Evolutionary conservation across 2,888 invertebrate species (phyloP).

Genomic region (Scaptomyza tumidula): DNA sequence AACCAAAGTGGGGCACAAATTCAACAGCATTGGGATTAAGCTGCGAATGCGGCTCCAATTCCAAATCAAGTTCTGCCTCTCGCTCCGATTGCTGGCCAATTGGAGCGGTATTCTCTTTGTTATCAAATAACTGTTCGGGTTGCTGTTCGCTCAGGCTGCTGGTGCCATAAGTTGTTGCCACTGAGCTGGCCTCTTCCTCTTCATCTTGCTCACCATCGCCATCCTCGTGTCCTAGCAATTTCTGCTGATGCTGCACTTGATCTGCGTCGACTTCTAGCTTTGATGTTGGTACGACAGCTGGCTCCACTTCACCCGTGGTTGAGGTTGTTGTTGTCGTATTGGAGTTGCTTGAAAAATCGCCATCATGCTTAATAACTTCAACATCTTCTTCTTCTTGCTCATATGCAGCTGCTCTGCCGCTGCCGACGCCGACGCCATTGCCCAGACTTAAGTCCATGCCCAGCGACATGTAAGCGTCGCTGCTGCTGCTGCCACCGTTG

Average conservation of each 20-base stretch:
- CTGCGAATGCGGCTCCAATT: conserved; percentile 88
- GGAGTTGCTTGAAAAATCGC: conserved; percentile 79
- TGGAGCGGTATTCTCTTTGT: conserved; percentile 66
- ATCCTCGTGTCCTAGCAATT: conserved; percentile 12
- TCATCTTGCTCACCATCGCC: conserved; percentile 58
- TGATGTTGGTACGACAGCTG: conserved; percentile 14
- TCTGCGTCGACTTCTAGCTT: conserved; percentile 23
- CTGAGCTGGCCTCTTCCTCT: conserved; percentile 80
- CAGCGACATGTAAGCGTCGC: conserved; percentile 55
- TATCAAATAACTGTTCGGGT: conserved; percentile 50
- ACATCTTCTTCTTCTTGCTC: conserved; percentile 63
- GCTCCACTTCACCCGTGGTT: conserved; percentile 49
- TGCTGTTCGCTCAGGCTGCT: conserved; percentile 78
- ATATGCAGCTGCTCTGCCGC: conserved; percentile 35
- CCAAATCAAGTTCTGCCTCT: conserved; percentile 34
- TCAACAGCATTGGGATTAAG: conserved; percentile 94
- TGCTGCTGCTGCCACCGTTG: conserved; percentile 38
- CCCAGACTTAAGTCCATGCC: conserved; percentile 64
- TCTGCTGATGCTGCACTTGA: conserved; percentile 17
- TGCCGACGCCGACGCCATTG: conserved; percentile 66
- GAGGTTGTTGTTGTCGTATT: conserved; percentile 68
- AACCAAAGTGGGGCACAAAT: conserved; percentile 86
- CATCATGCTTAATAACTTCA: conserved; percentile 78
- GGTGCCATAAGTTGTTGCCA: conserved; percentile 82
- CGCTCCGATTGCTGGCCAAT: conserved; percentile 34